Evolutionary conservation across 64 coral and sea anemone species (phyloP).

Genomic region (Dendronephthya gigantea): DNA sequence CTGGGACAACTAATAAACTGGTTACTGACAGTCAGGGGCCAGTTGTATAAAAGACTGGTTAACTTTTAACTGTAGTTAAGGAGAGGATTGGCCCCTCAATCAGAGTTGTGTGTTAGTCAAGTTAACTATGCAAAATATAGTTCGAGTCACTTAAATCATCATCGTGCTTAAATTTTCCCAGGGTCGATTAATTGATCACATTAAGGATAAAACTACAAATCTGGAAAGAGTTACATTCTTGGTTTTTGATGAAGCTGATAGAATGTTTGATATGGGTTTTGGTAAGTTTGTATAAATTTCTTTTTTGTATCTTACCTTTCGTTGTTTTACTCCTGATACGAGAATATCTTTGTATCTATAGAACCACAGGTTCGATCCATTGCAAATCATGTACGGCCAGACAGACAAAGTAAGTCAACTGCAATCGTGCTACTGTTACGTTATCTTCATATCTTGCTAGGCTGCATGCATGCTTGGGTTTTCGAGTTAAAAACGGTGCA

Average conservation of each 20-base stretch:
- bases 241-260: constrained; percentile 95
- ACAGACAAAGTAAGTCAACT: constrained; percentile 76
- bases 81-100: too few species aligned
- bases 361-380: constrained; percentile 86
- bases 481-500: too few species aligned
- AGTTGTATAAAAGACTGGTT: not conserved
- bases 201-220: constrained; percentile 84
- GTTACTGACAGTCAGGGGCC: too few species aligned
- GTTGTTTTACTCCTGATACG: not conserved
- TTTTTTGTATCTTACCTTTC: not conserved
- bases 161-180: not conserved
- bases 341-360: not conserved
- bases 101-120: not conserved
- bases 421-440: not conserved
- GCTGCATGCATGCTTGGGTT: too few species aligned
- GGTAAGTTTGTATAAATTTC: constrained; percentile 39
- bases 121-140: too few species aligned
- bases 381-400: constrained; percentile 85
- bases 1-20: too few species aligned
- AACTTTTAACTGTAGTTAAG: too few species aligned
- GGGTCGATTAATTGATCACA: constrained; percentile 92
- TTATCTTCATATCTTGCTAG: not conserved
- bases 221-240: constrained; percentile 74
- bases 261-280: constrained; percentile 99
- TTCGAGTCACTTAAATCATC: too few species aligned